phyloP scores from a whole-genome alignment of 2,797 vertebrate species.

The Semotilus atromaculatus region DNA sequence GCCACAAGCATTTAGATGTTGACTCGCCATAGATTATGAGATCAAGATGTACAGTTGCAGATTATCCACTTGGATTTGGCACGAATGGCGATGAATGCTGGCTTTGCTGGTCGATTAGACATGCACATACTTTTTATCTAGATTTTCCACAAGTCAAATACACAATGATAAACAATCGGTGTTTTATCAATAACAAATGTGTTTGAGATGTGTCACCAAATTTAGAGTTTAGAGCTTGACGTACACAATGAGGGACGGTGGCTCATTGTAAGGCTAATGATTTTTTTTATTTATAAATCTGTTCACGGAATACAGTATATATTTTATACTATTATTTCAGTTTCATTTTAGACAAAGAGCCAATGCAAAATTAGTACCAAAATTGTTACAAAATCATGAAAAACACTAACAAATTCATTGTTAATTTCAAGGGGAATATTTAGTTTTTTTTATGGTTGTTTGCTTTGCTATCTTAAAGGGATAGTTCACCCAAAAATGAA shows the following conservation, averaged over 20 bases:
- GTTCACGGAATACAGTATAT: background rate
- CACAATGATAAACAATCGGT: constrained; percentile 6
- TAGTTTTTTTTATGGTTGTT: background rate
- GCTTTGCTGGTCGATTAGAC: constrained; percentile 16
- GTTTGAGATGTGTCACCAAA: background rate
- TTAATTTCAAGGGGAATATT: background rate
- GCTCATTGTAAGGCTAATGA: background rate
- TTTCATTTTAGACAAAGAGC: background rate
- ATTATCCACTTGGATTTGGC: constrained; percentile 52
- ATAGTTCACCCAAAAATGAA: too few species aligned
- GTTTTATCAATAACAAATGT: background rate
- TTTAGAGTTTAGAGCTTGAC: background rate
- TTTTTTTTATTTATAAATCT: background rate
- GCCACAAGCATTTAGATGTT: constrained; percentile 65
- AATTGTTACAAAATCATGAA: background rate
- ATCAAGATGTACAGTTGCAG: constrained; percentile 55
- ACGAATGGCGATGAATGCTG: constrained; percentile 37
- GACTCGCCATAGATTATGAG: constrained; percentile 55
- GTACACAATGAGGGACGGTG: background rate
- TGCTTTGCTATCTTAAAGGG: background rate
- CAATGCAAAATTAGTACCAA: background rate
- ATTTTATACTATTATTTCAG: background rate
- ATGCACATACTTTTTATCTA: constrained; percentile 40
- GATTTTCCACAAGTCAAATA: constrained; percentile 31
- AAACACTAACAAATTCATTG: background rate